Percentiles rank a stretch among this genome's conserved stretches.
These are phyloP conservation scores for Catocala nupta DNA, from an alignment of 2,888 invertebrate species.

Conservation along the genomic window DNA sequence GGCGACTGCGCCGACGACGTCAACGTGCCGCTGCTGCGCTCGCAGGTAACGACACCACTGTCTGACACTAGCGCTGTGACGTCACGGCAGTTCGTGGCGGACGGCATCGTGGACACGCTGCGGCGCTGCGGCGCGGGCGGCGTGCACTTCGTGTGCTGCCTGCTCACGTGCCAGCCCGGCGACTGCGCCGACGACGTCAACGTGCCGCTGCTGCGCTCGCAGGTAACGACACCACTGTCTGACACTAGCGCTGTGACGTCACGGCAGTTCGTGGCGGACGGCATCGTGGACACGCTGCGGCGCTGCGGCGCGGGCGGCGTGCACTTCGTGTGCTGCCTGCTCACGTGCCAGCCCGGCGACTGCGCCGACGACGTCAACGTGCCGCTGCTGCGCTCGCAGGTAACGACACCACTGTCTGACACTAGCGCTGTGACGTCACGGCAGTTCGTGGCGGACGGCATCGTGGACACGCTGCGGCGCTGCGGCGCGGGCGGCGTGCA, in stretches of 20 bases:
- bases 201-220: slow-evolving; percentile 94
- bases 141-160: slow-evolving; percentile 95
- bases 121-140: slow-evolving; percentile 91
- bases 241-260: no score
- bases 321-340: slow-evolving; percentile 96
- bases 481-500: slow-evolving; percentile 91
- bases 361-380: slow-evolving; percentile 90
- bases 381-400: slow-evolving; percentile 95
- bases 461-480: slow-evolving; percentile 95
- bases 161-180: slow-evolving; percentile 89
- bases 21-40: slow-evolving; percentile 95
- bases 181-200: slow-evolving; percentile 88
- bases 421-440: no score
- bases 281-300: slow-evolving; percentile 95
- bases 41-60: slow-evolving; percentile 88
- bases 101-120: slow-evolving; percentile 96
- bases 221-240: slow-evolving; percentile 82
- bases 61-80: no score
- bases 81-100: slow-evolving; percentile 88
- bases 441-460: slow-evolving; percentile 92
- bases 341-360: slow-evolving; percentile 88
- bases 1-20: slow-evolving; percentile 83
- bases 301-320: slow-evolving; percentile 91
- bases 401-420: slow-evolving; percentile 56
- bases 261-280: slow-evolving; percentile 91